These are phyloP conservation scores for Eurosta solidaginis DNA, from an alignment of 1,140 invertebrate species.

Conservation along the genomic window DNA sequence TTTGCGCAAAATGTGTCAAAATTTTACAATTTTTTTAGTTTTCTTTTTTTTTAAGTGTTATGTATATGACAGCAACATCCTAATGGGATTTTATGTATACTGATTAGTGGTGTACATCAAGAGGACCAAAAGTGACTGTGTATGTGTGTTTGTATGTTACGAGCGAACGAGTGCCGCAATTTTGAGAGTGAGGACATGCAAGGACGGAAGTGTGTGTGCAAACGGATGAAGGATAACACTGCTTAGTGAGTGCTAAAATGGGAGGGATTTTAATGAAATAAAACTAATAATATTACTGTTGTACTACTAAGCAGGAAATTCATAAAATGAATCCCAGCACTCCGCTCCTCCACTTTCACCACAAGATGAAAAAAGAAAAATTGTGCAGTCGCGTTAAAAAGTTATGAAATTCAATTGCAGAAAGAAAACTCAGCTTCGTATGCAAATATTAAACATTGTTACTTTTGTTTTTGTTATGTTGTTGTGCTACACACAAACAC, in stretches of 20 bases:
- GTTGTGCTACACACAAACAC: neutral
- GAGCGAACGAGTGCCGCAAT: neutral
- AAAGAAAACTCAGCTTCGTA: neutral
- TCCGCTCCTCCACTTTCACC: neutral
- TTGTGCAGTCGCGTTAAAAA: neutral
- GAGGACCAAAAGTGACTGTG: neutral
- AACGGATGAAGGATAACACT: neutral
- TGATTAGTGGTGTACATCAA: slow-evolving; percentile 22
- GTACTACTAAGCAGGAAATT: no score
- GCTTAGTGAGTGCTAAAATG: neutral
- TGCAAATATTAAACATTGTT: neutral
- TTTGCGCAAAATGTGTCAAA: slow-evolving; percentile 14
- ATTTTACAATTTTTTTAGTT: neutral
- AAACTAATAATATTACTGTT: no score
- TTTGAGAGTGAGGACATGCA: no score
- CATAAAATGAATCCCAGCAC: no score
- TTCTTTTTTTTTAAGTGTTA: neutral
- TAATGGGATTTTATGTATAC: slow-evolving; percentile 27
- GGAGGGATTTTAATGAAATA: neutral
- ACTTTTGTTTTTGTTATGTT: neutral
- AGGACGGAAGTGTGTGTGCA: neutral
- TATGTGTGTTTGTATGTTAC: neutral
- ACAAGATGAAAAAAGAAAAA: neutral
- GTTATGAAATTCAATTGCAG: slow-evolving; percentile 21
- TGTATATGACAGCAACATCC: neutral